A percentile compares a stretch with the other conserved stretches of the same genome.
These are phyloP conservation scores for Drosophila tanythrix DNA, from an alignment of 2,888 invertebrate genomes.

Conservation along the genomic window DNA sequence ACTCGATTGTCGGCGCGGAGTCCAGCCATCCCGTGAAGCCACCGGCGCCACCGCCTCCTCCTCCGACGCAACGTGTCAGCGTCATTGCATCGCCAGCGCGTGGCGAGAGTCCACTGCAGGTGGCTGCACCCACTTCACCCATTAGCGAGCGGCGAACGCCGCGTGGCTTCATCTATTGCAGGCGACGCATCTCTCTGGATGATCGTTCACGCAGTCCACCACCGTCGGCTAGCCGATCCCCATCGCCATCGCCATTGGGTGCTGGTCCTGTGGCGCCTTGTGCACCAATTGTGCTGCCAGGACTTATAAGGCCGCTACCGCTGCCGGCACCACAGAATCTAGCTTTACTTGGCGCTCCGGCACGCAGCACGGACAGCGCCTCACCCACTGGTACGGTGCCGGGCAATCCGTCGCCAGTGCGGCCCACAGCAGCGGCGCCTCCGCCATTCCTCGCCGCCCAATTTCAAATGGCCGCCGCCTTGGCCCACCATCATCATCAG, in stretches of 20 bases:
- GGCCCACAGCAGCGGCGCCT: slow-evolving; percentile 58
- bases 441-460: slow-evolving; percentile 90
- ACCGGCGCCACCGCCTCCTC: slow-evolving; percentile 31
- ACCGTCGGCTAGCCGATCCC: slow-evolving; percentile 53
- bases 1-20: slow-evolving; percentile 92
- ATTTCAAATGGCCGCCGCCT: slow-evolving; percentile 93
- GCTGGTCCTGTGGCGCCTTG: slow-evolving; percentile 23
- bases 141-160: slow-evolving; percentile 62
- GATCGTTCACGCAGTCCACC: slow-evolving; percentile 69
- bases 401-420: slow-evolving; percentile 46
- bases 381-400: slow-evolving; percentile 53
- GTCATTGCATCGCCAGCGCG: slow-evolving; percentile 74
- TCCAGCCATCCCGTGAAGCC: slow-evolving; percentile 33
- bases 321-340: slow-evolving; percentile 78
- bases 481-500: slow-evolving; percentile 87
- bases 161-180: slow-evolving; percentile 77
- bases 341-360: slow-evolving; percentile 64
- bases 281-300: slow-evolving; percentile 62
- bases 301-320: slow-evolving; percentile 84
- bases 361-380: slow-evolving; percentile 46
- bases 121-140: slow-evolving; percentile 48
- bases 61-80: slow-evolving; percentile 41
- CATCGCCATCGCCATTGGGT: slow-evolving; percentile 48
- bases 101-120: slow-evolving; percentile 68
- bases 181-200: slow-evolving; percentile 73